A percentile compares a stretch with the other conserved stretches of the same genome.
These are phyloP conservation scores for Drosophila sturtevanti DNA, from an alignment of 1,140 invertebrate species.

Conservation along the genomic window DNA sequence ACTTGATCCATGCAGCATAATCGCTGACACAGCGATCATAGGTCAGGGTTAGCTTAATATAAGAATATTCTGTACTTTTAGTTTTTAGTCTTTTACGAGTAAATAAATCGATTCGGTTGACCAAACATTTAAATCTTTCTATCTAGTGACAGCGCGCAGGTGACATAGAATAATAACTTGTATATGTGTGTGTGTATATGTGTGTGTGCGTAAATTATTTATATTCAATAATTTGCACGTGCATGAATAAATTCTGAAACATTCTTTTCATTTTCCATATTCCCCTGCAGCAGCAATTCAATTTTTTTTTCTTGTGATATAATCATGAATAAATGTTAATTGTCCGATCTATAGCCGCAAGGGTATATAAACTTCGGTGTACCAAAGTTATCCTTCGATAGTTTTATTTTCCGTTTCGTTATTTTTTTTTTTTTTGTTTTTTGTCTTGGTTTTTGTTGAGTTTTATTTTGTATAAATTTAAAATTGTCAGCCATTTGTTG, in stretches of 20 bases:
- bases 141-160: too few relatives aligned
- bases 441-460: constrained; percentile 8
- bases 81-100: too few relatives aligned
- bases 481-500: constrained; percentile 75
- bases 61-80: too few relatives aligned
- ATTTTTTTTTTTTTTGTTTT: constrained; percentile 33
- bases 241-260: constrained; percentile 75
- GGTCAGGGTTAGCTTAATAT: too few relatives aligned
- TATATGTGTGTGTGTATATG: neutral
- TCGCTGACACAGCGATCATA: too few relatives aligned
- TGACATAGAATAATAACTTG: too few relatives aligned
- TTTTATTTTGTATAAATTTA: constrained; percentile 68
- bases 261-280: constrained; percentile 19
- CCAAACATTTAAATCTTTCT: too few relatives aligned
- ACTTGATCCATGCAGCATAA: too few relatives aligned
- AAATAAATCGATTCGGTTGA: too few relatives aligned
- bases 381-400: neutral
- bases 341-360: neutral
- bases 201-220: constrained; percentile 54
- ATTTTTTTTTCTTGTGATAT: too few relatives aligned
- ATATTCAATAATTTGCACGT: constrained; percentile 72
- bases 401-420: constrained; percentile 26
- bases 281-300: neutral
- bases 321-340: too few relatives aligned
- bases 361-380: constrained; percentile 5